These are phyloP conservation scores for Rhagologus leucostigma DNA, from an alignment of 2,113 vertebrate genomes.

Conservation along the genomic window DNA sequence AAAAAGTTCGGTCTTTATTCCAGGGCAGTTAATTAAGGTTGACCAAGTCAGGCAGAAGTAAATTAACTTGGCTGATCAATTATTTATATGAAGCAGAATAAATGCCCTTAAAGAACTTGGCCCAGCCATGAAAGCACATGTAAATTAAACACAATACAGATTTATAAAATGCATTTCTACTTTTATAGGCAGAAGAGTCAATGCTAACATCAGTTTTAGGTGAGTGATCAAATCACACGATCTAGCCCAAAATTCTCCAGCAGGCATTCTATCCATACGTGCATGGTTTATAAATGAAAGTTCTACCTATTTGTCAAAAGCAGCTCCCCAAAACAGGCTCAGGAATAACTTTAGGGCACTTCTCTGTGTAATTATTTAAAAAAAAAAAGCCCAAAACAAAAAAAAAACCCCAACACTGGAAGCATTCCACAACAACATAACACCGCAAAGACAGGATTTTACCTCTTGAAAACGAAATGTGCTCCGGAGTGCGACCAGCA, in stretches of 20 bases:
- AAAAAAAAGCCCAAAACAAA: not conserved
- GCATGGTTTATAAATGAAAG: not conserved
- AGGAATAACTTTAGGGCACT: not conserved
- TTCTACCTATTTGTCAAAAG: not conserved
- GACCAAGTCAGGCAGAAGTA: conserved; percentile 93
- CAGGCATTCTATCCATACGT: not conserved
- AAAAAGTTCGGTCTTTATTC: conserved; percentile 79
- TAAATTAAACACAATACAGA: conserved; percentile 86
- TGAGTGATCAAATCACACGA: not conserved
- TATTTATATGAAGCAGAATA: conserved; percentile 97
- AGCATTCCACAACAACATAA: not conserved
- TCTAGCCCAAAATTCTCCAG: not conserved
- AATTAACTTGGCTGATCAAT: conserved; percentile 98
- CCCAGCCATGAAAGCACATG: conserved; percentile 82
- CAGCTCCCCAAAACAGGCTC: not conserved
- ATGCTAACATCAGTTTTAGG: conserved; percentile 56
- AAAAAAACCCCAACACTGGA: not conserved
- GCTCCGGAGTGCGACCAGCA: accelerated
- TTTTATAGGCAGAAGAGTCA: conserved; percentile 58
- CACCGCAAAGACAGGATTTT: not conserved
- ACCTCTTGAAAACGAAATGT: accelerated
- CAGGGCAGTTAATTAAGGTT: conserved; percentile 90
- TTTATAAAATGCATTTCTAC: conserved; percentile 78
- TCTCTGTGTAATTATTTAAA: not conserved
- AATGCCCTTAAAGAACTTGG: conserved; percentile 92